Conservation (phyloP, 2,797 vertebrate genomes). For the Lepilemur ruficaudatus region DNA sequence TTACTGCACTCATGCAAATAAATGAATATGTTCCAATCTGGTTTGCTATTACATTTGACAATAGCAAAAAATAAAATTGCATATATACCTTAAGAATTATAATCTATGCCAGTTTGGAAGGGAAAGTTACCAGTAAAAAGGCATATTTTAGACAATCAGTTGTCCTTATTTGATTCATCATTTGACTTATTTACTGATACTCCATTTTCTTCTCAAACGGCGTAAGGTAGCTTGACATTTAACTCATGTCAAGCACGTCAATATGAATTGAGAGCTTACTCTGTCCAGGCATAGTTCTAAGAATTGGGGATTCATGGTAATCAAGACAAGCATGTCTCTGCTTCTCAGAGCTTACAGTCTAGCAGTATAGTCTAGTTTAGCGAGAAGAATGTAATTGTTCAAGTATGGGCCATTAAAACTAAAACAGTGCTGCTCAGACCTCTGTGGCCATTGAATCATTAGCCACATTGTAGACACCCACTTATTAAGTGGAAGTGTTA, state of each 20-base stretch:
- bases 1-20: background rate
- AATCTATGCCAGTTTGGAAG: background rate
- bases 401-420: background rate
- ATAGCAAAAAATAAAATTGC: background rate
- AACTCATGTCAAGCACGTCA: background rate
- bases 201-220: background rate
- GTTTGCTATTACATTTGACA: background rate
- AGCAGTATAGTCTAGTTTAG: background rate
- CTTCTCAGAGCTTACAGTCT: background rate
- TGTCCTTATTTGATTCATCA: background rate
- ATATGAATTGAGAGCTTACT: background rate
- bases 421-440: background rate
- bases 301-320: background rate
- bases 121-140: background rate
- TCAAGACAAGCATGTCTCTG: background rate
- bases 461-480: background rate
- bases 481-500: background rate
- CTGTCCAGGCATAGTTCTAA: background rate
- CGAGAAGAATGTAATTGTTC: background rate
- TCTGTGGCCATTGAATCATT: background rate
- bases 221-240: background rate
- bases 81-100: background rate
- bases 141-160: background rate
- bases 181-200: background rate
- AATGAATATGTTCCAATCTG: background rate